Evolutionary conservation across 2,797 vertebrate genomes (phyloP), one percentile per base, ranked within the genome.

Genomic region (Hylomyscus alleni): DNA sequence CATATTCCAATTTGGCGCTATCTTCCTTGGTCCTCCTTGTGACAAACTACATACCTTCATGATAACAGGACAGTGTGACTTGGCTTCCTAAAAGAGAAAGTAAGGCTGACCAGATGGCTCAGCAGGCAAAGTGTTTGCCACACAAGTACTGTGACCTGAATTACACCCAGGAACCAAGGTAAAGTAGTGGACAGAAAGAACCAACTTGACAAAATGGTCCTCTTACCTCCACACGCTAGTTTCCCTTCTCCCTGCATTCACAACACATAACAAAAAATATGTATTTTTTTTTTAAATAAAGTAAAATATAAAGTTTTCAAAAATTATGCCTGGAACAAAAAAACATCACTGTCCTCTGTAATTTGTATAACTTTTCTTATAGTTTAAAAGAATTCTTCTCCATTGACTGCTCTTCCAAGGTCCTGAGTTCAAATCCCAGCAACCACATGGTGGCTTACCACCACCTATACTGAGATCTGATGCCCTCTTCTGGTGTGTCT

Each of bases 81-180:
- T 78, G 89, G 26, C 60, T 69, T 93, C n/a, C 37, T 86, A 58
- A 95, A 72, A 82, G 13, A 91, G 31, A 93, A 34, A 96, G 34
- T 54, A 26, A 26, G 22, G 13, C 50, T 40, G 31, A 52, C 50
- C 14, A 73, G 40, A 67, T 50, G 31, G 40, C 12, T 72, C 22
- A 72, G 31, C 20, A 37, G 67, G 84, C 22, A 37, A 37, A 87
- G 13, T 87, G 84, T 37, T 37, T 26, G 60, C 17, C 56, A 34
- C 8, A 73, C 69, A 72, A 37, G n/a, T n/a, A 9, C 67, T 29
- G n/a, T 87, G n/a, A 37, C 24, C 67, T 87, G n/a, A 54, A 37
- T 54, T 72, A 22, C 14, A 54, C 22, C n/a, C 85, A 15, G 17
- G 34, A 52, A 54, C 13, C 47, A 65, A 87, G 24, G 47, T 52